Evolutionary conservation across 2,888 invertebrate genomes (phyloP), one percentile per base, ranked within the genome.

Genomic region (Campoplex capitator): DNA sequence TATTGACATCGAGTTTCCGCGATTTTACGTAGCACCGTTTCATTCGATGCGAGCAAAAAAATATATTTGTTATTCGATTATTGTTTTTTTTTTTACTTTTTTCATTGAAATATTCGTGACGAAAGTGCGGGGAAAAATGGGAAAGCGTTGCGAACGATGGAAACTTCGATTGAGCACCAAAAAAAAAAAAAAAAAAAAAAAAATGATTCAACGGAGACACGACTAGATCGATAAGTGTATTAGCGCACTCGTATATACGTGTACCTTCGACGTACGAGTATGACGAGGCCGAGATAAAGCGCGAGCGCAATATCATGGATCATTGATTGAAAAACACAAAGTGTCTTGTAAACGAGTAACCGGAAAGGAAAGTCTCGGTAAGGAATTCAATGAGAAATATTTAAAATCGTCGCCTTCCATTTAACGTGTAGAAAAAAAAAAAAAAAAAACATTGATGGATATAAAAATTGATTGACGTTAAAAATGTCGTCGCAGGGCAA

Each of bases 401-500:
- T 51, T 38, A 3, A 51, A 51, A 51, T n/a, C 68, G 16, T 38
- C 38, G 3, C 16, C 16, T 70, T 56, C 0, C 23, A 35, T 54
- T 77, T 51, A 11, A 13, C 74, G 28, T 23, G 23, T 23, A 23
- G 0, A 23, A 23, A 23, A 23, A 23, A 23, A 23, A 23, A 23
- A 23, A 23, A 23, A 23, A 0, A 23, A 62, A 54, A 81, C 65
- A 3, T 67, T 8, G 70, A 13, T 35, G 23, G 16, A 38, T 67
- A 45, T 67, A 56, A 58, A 79, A 71, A 67, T 54, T 1, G 9
- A 23, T 48, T 51, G 23, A 23, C 18, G n/a, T 58, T 35, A 18
- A 68, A 75, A 67, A 70, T 70, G 42, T 79, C 45, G 38, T 65
- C 42, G 18, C 38, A 48, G 54, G 18, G 38, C 67, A 18, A 23